Percentiles rank a stretch among this genome's conserved stretches.
Conservation (phyloP, 2,113 vertebrate species). For the Anseranas semipalmata region DNA sequence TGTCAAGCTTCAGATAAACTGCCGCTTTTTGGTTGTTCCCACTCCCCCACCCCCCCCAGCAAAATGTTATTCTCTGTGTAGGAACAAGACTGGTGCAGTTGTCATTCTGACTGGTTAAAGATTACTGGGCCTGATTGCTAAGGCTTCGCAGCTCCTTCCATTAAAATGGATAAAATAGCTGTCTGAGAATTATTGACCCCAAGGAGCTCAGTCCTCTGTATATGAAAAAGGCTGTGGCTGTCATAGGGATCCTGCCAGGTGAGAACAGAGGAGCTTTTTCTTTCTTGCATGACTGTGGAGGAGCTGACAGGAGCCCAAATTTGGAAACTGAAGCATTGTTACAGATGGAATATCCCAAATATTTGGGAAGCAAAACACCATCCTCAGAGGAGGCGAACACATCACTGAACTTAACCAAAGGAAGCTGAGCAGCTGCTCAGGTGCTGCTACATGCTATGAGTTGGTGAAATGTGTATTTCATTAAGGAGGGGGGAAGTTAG, state of each 20-base stretch:
- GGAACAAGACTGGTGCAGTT: neutral
- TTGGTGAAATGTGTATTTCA: neutral
- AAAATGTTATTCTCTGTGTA: neutral
- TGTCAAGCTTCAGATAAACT: neutral
- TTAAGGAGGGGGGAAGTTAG: neutral
- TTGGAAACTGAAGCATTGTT: neutral
- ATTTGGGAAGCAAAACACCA: neutral
- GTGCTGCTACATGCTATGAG: neutral
- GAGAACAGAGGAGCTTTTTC: neutral
- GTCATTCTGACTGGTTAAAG: neutral
- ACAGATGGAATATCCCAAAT: neutral
- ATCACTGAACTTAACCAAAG: neutral
- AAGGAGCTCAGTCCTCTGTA: neutral
- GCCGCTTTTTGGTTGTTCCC: neutral
- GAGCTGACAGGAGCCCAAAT: neutral
- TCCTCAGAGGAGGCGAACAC: neutral
- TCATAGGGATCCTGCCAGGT: neutral
- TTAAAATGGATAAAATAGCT: neutral
- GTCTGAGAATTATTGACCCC: neutral
- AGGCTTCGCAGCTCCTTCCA: neutral
- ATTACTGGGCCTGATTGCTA: neutral
- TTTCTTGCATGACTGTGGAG: neutral
- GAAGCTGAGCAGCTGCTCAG: neutral
- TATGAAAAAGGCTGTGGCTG: neutral
- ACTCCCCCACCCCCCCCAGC: rapidly evolving